Base-by-base conservation (phyloP, 2,888 invertebrate genomes). In the Dynastes tityus region DNA sequence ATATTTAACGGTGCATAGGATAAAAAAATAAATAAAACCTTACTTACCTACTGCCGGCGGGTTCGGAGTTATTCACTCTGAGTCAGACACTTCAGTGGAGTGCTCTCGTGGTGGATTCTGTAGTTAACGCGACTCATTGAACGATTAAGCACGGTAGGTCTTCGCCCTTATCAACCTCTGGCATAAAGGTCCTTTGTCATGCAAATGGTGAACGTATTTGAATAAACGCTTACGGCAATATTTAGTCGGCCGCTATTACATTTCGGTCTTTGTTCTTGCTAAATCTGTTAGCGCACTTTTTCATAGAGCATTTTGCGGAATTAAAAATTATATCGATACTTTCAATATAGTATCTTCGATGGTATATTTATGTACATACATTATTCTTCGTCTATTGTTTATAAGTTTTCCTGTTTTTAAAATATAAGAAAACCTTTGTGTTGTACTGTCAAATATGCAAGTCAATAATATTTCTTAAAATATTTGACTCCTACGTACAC, bases 211-310 rank as follows among this genome's bases (percentile, higher is more conserved):
- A 76, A 78, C 79, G 80, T 83, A 83, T 84, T 84, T 84, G 84
- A 84, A 84, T 84, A 84, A 84, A 80, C 81, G 83, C 84, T 83
- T 81, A 82, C 81, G 79, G 84, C 84, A 81, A 84, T 82, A 82
- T 84, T 84, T 84, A 83, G 83, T 79, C 80, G 78, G 80, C 79
- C 74, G 77, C 82, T 82, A 83, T 81, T 82, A 82, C 81, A 83
- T 76, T 81, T 81, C 73, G 67, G 37, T 53, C 51, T 73, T 67
- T 76, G 61, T 76, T 55, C 51, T 27, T 67, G 55, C 40, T 77
- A 71, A 77, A 68, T 49, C 45, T 53, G 75, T 64, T 75, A 70
- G 13, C 53, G 49, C 49, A 53, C 22, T 27, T 53, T 71, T 71
- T 58, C n/a, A 8, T 2, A 58, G 32, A 71, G 37, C 5, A 2